phyloP scores from a whole-genome alignment of 2,888 invertebrate species.

The Megalurothrips usitatus region DNA sequence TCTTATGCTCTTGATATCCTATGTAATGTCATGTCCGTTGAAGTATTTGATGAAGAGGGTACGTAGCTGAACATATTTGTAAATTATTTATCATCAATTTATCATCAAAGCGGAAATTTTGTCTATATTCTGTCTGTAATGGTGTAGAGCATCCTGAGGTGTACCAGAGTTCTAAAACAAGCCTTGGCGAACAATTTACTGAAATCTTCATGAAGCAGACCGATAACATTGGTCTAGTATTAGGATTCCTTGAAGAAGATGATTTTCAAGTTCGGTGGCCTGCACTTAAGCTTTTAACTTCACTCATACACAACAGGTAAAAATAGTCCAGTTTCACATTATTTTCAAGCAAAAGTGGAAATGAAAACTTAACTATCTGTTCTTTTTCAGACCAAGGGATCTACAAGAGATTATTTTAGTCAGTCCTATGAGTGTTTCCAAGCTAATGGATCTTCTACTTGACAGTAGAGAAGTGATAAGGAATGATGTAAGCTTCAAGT shows the following conservation, averaged over 20 bases:
- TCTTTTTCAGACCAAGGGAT: constrained; percentile 62
- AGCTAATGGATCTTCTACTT: constrained; percentile 90
- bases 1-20: constrained; percentile 89
- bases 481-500: constrained; percentile 66
- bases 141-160: constrained; percentile 43
- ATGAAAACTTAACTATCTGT: neutral
- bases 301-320: constrained; percentile 71
- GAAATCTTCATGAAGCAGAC: constrained; percentile 92
- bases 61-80: constrained; percentile 46
- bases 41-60: constrained; percentile 76
- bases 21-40: constrained; percentile 79
- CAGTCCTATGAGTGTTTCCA: constrained; percentile 95
- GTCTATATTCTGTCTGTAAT: constrained; percentile 32
- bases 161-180: constrained; percentile 46
- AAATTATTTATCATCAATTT: neutral
- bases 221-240: constrained; percentile 74
- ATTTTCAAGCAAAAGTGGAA: neutral
- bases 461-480: constrained; percentile 93
- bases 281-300: constrained; percentile 81
- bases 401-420: constrained; percentile 82
- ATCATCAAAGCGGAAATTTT: neutral
- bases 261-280: constrained; percentile 91
- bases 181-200: constrained; percentile 89
- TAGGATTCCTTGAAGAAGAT: constrained; percentile 87
- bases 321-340: constrained; percentile 31